phyloP scores from a whole-genome alignment of 2,888 invertebrate species.

The Eumacrocentrus americanus region DNA sequence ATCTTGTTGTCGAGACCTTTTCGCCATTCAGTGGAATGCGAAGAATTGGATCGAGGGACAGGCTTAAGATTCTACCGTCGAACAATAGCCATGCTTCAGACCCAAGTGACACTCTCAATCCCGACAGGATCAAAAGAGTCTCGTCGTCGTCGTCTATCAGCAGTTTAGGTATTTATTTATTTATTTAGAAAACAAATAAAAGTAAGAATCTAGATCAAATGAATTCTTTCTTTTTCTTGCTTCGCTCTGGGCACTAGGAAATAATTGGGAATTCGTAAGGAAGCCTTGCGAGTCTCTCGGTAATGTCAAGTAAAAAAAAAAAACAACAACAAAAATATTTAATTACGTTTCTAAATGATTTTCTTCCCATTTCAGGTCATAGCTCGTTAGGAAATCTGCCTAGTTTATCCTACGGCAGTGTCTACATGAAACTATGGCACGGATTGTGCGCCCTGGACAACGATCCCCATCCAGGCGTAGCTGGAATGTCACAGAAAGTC shows the following conservation, averaged over 20 bases:
- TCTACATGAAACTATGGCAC: constrained; percentile 90
- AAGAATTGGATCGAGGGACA: constrained; percentile 61
- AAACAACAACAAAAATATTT: neutral
- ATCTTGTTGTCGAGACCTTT: constrained; percentile 57
- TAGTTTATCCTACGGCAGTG: constrained; percentile 71
- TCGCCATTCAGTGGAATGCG: constrained; percentile 59
- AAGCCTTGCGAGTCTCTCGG: constrained; percentile 61
- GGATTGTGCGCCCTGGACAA: constrained; percentile 77
- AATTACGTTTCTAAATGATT: neutral
- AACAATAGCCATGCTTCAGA: constrained; percentile 51
- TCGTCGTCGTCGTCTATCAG: constrained; percentile 75
- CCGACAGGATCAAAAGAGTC: constrained; percentile 69
- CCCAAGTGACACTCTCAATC: constrained; percentile 56
- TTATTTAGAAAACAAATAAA: constrained; percentile 6
- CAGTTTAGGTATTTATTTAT: constrained; percentile 62
- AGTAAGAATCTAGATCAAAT: neutral
- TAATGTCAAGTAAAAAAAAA: constrained; percentile 44
- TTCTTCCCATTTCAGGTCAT: constrained; percentile 48
- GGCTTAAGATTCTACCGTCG: constrained; percentile 60
- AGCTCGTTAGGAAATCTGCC: constrained; percentile 63
- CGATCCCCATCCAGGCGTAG: constrained; percentile 89
- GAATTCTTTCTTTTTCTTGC: constrained; percentile 25
- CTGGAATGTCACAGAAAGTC: constrained; percentile 77
- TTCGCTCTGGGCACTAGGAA: constrained; percentile 49
- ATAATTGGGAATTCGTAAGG: constrained; percentile 62